phyloP scores from a whole-genome alignment of 2,888 invertebrate species.

The Scaptomyza caliginosa region DNA sequence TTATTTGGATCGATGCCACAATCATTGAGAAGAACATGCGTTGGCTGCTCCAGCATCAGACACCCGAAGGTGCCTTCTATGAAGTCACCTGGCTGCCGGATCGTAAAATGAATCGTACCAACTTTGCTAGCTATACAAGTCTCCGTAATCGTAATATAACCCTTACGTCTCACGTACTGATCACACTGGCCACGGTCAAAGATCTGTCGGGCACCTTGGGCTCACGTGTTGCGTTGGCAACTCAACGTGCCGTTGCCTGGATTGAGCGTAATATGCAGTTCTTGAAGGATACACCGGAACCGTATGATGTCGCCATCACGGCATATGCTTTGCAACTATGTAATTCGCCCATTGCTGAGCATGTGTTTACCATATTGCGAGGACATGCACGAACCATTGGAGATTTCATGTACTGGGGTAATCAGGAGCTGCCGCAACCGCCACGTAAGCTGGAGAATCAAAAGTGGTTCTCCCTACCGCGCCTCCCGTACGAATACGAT shows the following conservation, averaged over 20 bases:
- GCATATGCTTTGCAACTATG: conserved; percentile 93
- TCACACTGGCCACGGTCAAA: conserved; percentile 93
- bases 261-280: conserved; percentile 92
- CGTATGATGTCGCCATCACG: conserved; percentile 94
- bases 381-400: conserved; percentile 89
- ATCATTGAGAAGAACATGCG: conserved; percentile 93
- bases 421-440: conserved; percentile 90
- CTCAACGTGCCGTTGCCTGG: conserved; percentile 90
- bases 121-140: conserved; percentile 84
- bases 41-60: conserved; percentile 95
- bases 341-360: conserved; percentile 93
- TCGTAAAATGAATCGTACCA: conserved; percentile 92
- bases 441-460: conserved; percentile 95
- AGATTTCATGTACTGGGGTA: conserved; percentile 94
- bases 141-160: conserved; percentile 91
- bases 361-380: conserved; percentile 90
- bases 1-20: conserved; percentile 95
- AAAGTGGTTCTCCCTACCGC: conserved; percentile 94
- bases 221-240: conserved; percentile 90
- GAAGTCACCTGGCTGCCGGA: conserved; percentile 95
- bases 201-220: conserved; percentile 91
- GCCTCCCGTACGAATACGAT: conserved; percentile 94
- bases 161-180: conserved; percentile 96
- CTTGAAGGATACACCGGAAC: conserved; percentile 88
- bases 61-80: conserved; percentile 93